Conservation (phyloP, 2,797 vertebrate genomes). For the Peromyscus aztecus region DNA sequence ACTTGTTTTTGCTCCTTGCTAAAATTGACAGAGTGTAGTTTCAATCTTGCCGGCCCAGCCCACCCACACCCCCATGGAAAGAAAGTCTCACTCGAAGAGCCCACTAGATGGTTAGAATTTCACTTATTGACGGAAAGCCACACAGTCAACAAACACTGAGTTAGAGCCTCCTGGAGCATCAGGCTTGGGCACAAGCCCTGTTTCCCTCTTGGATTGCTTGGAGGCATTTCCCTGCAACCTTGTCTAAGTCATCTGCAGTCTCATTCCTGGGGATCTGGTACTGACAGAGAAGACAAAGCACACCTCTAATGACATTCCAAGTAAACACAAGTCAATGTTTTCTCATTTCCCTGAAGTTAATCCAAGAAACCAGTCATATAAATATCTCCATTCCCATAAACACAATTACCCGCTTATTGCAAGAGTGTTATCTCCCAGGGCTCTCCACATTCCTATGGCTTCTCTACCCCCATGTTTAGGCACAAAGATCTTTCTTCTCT, state of each 20-base stretch:
- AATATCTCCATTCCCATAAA: slow-evolving; percentile 40
- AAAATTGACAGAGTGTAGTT: background rate
- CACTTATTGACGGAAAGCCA: background rate
- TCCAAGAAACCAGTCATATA: slow-evolving; percentile 5
- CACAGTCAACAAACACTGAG: background rate
- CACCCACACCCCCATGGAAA: slow-evolving; percentile 1
- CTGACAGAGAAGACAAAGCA: background rate
- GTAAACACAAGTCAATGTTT: background rate
- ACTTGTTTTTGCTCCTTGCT: background rate
- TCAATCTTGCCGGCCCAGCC: background rate
- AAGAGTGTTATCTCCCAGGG: slow-evolving; percentile 8
- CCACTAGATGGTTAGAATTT: slow-evolving; percentile 16
- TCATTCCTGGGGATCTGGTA: slow-evolving; percentile 1
- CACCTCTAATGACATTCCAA: slow-evolving; percentile 21
- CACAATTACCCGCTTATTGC: slow-evolving; percentile 1
- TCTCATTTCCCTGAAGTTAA: slow-evolving; percentile 20
- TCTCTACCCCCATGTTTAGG: slow-evolving; percentile 12
- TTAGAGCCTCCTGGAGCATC: background rate
- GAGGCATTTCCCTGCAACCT: background rate
- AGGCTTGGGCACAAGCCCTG: background rate
- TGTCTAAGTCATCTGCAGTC: background rate
- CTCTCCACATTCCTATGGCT: background rate
- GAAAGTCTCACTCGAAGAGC: background rate
- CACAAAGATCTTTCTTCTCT: slow-evolving; percentile 5
- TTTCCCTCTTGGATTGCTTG: background rate